Evolutionary conservation across 2,113 vertebrate species (phyloP).

Genomic region (Urocolius indicus): DNA sequence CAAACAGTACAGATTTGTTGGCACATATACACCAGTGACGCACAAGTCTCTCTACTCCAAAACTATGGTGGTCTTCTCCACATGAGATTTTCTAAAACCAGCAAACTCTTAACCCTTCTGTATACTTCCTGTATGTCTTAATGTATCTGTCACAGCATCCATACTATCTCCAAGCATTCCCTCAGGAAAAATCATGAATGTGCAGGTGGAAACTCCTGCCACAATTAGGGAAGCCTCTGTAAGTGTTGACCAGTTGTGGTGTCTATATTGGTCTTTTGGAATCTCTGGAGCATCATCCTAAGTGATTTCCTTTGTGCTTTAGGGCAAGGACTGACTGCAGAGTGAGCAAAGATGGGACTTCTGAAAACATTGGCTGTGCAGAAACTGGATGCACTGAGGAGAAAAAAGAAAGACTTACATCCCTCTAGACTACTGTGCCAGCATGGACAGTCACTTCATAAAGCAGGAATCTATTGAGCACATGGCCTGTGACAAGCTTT

Average conservation of each 20-base stretch:
- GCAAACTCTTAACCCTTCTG: neutral
- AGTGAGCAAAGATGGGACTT: neutral
- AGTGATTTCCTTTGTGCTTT: neutral
- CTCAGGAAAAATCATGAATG: neutral
- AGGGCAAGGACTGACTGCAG: neutral
- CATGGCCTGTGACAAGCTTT: neutral
- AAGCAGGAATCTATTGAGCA: neutral
- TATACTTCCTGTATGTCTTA: neutral
- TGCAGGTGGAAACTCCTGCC: neutral
- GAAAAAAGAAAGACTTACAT: neutral
- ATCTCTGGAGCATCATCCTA: neutral
- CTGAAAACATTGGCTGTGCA: neutral
- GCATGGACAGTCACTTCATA: neutral
- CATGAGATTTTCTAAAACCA: neutral
- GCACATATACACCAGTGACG: rapidly evolving
- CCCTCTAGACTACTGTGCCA: neutral
- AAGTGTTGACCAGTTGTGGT: neutral
- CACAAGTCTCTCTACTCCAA: neutral
- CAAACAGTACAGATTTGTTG: neutral
- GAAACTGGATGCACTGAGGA: neutral
- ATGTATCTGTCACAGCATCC: neutral
- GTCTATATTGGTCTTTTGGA: neutral
- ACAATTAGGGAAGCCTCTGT: neutral
- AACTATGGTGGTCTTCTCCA: neutral
- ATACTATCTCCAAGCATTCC: neutral